Base-by-base conservation (phyloP, 2,797 vertebrate species). In the Crocodylus rhombifer region DNA sequence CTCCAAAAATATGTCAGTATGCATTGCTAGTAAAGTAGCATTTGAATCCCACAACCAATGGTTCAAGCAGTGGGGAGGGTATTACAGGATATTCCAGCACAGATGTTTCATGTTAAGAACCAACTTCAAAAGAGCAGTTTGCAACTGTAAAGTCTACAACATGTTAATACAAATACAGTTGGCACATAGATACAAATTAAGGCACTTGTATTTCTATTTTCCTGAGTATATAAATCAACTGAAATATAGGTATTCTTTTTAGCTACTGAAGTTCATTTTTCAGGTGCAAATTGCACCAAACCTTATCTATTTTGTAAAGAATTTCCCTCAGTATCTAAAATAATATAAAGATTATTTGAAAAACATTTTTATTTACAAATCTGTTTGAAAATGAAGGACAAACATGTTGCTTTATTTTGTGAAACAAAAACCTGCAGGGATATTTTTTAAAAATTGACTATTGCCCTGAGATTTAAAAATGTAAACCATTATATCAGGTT, bases 401-500 rank as follows among this genome's bases (percentile, higher is more conserved):
- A 94, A 80, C 71, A 77, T n/a, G 56, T 14, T 7, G 33, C 20
- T 36, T 71, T 71, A 58, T 56, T 33, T 62, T n/a, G n/a, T 75
- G 42, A 55, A 33, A 18, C 17, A 30, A 55, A 76, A 60, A 71
- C 42, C 84, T 62, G 21, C 3, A 63, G 80, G 6, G 15, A 58
- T 10, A 0, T 23, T 69, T 9, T 10, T 23, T 77, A 36, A 3
- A 51, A 55, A 69, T 76, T 73, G 77, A 78, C 57, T 71, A 63
- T 92, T 30, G 4, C 12, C 42, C 65, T 71, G 16, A 77, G 73
- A 65, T 86, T n/a, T 73, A 23, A 80, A 93, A 82, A 73, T 26
- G 5, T 65, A 1, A 75, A 63, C 21, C 36, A 14, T 14, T 88
- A 57, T 21, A 51, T 63, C 62, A 65, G 23, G 42, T 51, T 51